These are phyloP conservation scores for Bufo gargarizans DNA, from an alignment of 2,113 vertebrate genomes.

Conservation along the genomic window DNA sequence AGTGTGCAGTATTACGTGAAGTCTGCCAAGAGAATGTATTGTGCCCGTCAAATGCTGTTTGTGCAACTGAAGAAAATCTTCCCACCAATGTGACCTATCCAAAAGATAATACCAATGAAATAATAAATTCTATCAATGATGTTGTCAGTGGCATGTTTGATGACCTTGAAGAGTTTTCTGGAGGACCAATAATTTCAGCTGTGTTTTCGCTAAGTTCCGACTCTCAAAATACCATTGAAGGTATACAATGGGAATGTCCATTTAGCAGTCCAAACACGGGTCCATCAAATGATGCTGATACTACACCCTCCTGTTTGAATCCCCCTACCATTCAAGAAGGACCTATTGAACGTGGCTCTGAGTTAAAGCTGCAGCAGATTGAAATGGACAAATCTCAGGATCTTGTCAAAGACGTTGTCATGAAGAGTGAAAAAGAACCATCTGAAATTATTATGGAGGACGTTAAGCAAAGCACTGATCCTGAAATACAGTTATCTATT, in stretches of 20 bases:
- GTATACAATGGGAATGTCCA: slow-evolving; percentile 73
- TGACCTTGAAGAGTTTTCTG: slow-evolving; percentile 53
- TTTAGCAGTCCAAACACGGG: slow-evolving; percentile 66
- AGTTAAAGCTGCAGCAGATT: not conserved
- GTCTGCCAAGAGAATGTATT: not conserved
- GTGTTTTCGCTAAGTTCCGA: slow-evolving; percentile 90
- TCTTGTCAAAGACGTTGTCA: not conserved
- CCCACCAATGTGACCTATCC: not conserved
- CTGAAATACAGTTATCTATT: not conserved
- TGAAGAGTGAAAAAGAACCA: not conserved
- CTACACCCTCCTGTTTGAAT: not conserved
- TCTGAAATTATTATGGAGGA: not conserved
- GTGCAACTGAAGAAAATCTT: not conserved
- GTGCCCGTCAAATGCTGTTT: not conserved
- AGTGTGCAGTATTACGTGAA: not conserved
- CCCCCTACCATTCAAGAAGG: not conserved
- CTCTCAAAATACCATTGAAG: slow-evolving; percentile 72
- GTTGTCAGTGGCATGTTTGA: not conserved
- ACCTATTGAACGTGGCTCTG: not conserved
- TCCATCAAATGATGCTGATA: slow-evolving; percentile 30
- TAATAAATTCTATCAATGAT: not conserved
- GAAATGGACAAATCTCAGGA: not conserved
- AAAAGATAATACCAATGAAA: slow-evolving; percentile 37
- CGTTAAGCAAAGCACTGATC: not conserved
- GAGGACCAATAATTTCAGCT: slow-evolving; percentile 90